These are phyloP conservation scores for Mantis religiosa DNA, from an alignment of 2,888 invertebrate genomes.

Conservation along the genomic window DNA sequence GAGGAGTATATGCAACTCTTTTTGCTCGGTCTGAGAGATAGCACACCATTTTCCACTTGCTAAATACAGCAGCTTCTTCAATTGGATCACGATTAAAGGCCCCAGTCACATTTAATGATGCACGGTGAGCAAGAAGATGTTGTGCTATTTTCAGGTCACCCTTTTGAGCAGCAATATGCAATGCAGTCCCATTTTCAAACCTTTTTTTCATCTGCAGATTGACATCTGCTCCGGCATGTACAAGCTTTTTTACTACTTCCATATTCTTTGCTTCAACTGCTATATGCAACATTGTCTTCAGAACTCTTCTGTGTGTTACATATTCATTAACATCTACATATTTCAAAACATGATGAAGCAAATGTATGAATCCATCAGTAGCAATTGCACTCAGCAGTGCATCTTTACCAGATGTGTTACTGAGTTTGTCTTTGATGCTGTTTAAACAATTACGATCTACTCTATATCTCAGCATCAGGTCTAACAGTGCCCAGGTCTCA, in stretches of 20 bases:
- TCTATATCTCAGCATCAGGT: background rate
- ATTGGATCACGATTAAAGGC: background rate
- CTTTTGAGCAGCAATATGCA: background rate
- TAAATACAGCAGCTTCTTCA: background rate
- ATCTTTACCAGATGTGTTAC: background rate
- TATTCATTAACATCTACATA: background rate
- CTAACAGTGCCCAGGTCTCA: background rate
- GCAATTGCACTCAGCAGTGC: background rate
- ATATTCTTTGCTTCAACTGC: background rate
- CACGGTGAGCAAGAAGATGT: background rate
- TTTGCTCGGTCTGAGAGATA: background rate
- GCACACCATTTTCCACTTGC: background rate
- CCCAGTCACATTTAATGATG: background rate
- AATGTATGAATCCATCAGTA: background rate
- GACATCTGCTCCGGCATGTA: background rate
- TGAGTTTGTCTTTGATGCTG: background rate
- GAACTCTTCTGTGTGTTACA: background rate
- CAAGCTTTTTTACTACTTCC: background rate
- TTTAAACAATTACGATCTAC: background rate
- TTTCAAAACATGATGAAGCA: background rate
- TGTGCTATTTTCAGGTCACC: background rate
- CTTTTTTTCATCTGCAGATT: background rate
- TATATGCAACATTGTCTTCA: background rate
- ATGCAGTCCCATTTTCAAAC: background rate
- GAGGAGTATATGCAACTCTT: background rate